Base-by-base conservation (phyloP, 2,797 vertebrate genomes). In the Ficedula albicollis region DNA sequence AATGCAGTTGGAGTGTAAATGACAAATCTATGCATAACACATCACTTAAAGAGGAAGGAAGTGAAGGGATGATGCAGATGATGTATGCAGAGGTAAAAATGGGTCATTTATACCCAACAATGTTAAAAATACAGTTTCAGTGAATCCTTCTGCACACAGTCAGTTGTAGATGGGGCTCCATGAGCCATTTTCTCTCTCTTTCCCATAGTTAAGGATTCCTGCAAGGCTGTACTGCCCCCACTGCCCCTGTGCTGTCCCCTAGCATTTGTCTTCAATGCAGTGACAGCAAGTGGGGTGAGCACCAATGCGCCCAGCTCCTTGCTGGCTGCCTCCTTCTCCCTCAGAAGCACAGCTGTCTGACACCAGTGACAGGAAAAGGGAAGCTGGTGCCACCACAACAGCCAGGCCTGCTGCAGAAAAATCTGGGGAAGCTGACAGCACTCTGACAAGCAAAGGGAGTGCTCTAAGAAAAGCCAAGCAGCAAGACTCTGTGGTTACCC, bases 1-100 rank as follows among this genome's bases (percentile, higher is more conserved):
- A 97, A 96, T 96, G 83, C 87, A 84, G 75, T 93, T 84, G 78
- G 92, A 95, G 90, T 91, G 84, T 78, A 96, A 97, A 96, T 95
- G 95, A 38, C 72, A 95, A 95, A 93, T 93, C 93, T 90, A 95
- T 95, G 91, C 92, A 96, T 87, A 90, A 96, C 91, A 85, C 81
- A 92, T 81, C 86, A 91, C 79, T 93, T 95, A 93, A 95, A 95
- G 83, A 96, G 90, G 91, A 96, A 95, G 92, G 92, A 96, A 95
- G 92, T 91, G 92, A 96, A 91, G 43, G 74, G 72, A 92, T 95
- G 90, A 87, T 87, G 84, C 78, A 92, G 73, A 91, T 92, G 91
- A 94, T 90, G 46, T 90, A 95, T 75, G 86, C 90, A 92, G 90
- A 93, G 90, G 94, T 96, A 96, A 96, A 96, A 97, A 94, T 69